Evolutionary conservation across 2,797 vertebrate species (phyloP).

Genomic region (Apogon hyalosoma): DNA sequence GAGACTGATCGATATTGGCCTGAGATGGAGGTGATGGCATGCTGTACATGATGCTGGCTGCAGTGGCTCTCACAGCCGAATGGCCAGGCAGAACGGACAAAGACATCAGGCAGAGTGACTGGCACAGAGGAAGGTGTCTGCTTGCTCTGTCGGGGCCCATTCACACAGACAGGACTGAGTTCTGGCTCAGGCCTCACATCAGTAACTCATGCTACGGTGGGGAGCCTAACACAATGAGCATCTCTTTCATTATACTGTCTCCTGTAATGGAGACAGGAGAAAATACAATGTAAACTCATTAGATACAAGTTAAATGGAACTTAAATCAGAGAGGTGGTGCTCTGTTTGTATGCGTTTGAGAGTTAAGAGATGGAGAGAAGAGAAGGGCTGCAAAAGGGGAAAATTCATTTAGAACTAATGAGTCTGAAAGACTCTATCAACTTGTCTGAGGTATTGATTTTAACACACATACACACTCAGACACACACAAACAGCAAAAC

Average conservation of each 20-base stretch:
- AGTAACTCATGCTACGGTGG: conserved; percentile 28
- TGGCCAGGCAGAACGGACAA: conserved; percentile 30
- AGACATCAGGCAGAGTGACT: conserved; percentile 56
- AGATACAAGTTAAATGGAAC: conserved; percentile 55
- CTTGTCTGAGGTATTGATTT: conserved; percentile 50
- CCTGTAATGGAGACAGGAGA: conserved; percentile 55
- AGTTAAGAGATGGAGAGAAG: conserved; percentile 23
- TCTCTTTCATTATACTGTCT: conserved; percentile 59
- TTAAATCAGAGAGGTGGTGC: conserved; percentile 44
- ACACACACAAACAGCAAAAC: conserved; percentile 16
- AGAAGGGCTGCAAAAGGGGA: conserved; percentile 14
- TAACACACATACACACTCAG: conserved; percentile 3
- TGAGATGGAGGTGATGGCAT: conserved; percentile 56
- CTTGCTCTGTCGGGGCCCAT: conserved; percentile 42
- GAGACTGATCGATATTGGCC: conserved; percentile 66
- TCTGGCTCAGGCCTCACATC: conserved; percentile 42
- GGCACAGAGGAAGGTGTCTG: conserved; percentile 45
- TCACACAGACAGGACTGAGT: conserved; percentile 45
- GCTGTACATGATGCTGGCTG: conserved; percentile 48
- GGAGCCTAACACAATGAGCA: conserved; percentile 43
- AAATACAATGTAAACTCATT: conserved; percentile 58
- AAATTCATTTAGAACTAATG: conserved; percentile 48
- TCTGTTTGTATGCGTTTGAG: conserved; percentile 37
- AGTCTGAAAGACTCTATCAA: conserved; percentile 47
- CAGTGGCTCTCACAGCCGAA: conserved; percentile 17